These are phyloP conservation scores for Lathronympha strigana DNA, from an alignment of 2,888 invertebrate genomes.

Conservation along the genomic window DNA sequence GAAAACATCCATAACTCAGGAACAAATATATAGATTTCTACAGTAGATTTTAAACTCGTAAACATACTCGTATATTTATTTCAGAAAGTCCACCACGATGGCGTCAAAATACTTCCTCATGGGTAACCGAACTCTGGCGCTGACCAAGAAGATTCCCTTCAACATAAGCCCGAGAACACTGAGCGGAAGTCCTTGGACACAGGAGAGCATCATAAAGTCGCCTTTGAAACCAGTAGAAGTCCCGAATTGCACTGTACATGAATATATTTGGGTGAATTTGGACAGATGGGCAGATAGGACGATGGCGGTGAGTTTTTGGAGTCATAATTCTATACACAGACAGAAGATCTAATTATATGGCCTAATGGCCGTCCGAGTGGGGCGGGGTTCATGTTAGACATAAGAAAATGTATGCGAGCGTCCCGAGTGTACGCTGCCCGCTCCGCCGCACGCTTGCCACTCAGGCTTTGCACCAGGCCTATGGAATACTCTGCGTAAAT, in stretches of 20 bases:
- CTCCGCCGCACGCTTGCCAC: no score
- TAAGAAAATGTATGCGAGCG: no score
- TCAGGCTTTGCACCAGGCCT: no score
- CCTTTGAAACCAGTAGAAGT: conserved; percentile 78
- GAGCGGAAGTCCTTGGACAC: conserved; percentile 62
- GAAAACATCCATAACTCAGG: no score
- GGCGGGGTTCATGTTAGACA: no score
- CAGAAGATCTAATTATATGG: neutral
- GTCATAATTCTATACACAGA: no score
- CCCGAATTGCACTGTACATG: conserved; percentile 82
- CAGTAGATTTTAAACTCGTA: no score
- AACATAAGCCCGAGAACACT: conserved; percentile 55
- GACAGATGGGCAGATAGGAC: conserved; percentile 86
- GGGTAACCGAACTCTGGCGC: conserved; percentile 54
- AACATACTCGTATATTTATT: neutral
- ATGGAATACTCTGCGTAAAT: no score
- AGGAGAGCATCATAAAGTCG: conserved; percentile 72
- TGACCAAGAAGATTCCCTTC: conserved; percentile 42
- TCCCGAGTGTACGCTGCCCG: no score
- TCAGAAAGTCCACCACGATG: conserved; percentile 48
- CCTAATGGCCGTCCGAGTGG: no score
- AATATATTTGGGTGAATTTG: conserved; percentile 86
- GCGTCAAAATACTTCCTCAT: conserved; percentile 57
- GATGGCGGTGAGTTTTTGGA: conserved; percentile 85
- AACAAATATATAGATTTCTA: no score